Conservation (phyloP, 1,140 invertebrate species). For the Euura saliciscinereae region DNA sequence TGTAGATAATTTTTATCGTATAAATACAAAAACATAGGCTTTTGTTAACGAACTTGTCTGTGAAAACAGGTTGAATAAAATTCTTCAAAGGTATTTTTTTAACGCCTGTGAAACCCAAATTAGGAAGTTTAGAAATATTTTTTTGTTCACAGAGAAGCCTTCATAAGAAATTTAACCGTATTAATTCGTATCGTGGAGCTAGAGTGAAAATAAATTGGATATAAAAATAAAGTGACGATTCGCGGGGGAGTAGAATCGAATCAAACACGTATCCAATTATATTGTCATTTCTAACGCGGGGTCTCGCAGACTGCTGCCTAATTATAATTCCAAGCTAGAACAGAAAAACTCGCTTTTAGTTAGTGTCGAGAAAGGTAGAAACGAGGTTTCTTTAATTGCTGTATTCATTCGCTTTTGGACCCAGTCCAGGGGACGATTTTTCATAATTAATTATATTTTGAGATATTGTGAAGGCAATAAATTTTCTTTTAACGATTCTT, state of each 20-base stretch:
- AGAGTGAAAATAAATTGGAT: background rate
- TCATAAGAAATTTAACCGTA: no score
- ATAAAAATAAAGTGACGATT: background rate
- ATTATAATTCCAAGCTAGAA: background rate
- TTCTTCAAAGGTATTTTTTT: no score
- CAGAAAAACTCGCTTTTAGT: background rate
- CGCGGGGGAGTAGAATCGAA: background rate
- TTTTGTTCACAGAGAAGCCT: no score
- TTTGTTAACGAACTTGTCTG: background rate
- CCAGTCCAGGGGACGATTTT: background rate
- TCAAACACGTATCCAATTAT: conserved; percentile 5
- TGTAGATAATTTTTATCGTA: background rate
- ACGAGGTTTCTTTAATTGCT: background rate
- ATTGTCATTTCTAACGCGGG: background rate
- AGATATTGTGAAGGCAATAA: no score
- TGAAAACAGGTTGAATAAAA: no score
- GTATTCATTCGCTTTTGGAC: background rate
- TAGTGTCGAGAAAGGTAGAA: background rate
- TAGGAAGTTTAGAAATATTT: no score
- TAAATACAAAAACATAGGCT: background rate
- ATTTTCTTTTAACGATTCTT: no score
- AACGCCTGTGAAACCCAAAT: background rate
- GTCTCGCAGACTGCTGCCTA: background rate
- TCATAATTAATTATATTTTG: no score
- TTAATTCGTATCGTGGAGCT: background rate